Base-by-base conservation (phyloP, 2,797 vertebrate genomes). In the Poecilia wingei region DNA sequence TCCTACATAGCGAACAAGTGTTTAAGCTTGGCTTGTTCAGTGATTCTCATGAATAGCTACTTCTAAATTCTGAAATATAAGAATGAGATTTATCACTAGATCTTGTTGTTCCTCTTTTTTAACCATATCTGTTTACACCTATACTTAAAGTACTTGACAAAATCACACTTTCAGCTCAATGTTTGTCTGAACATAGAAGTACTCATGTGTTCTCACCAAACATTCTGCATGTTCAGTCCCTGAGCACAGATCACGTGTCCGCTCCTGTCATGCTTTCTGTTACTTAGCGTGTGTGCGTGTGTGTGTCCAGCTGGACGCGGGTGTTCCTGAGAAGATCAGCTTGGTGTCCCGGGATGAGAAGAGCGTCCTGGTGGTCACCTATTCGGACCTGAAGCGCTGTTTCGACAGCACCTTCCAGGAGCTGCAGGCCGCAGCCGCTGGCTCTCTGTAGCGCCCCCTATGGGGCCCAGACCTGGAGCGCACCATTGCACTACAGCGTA, bases 401-500 rank as follows among this genome's bases (percentile, higher is more conserved):
- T 99, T 99, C 89, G 98, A 99, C 94, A 99, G 98, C 91, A 99
- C 98, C 96, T 99, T 99, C 95, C 98, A 99, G 95, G 98, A 99
- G 97, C 97, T 99, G 95, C 96, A 98, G 92, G 96, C 96, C 77
- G 96, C 97, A 79, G 96, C 97, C 84, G 97, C 97, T 55, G 97
- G 98, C 92, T 98, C 98, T 95, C 97, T 99, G 97, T 99, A 99
- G 97, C 97, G 94, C 94, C 96, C 88, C 82, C 83, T 86, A 82
- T 90, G 79, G 86, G 41, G 41, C 85, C 95, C 93, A 91, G 94
- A 91, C 95, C 93, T 90, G 92, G 93, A 96, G 97, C 96, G 96
- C 95, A 95, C 96, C 96, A 95, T 98, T 98, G 98, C 98, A 98
- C 98, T 98, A 97, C 97, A 96, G 96, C 94, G 95, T 96, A 96